phyloP scores from a whole-genome alignment of 2,888 invertebrate genomes.

The Smittia aterrima region DNA sequence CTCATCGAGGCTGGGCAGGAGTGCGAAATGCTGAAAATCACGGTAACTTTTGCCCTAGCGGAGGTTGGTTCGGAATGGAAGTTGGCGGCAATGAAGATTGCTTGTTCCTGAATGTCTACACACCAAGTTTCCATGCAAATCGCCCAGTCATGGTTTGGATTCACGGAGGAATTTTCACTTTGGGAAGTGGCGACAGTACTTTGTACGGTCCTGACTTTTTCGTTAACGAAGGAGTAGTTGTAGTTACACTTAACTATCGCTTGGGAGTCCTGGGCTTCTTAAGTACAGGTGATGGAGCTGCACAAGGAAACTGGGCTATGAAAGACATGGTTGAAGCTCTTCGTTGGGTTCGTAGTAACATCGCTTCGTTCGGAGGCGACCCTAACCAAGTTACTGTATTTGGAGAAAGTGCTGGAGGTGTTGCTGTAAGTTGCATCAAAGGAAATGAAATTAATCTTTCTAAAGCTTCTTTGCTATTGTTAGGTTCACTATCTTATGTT shows the following conservation, averaged over 20 bases:
- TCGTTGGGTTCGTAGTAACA: slow-evolving; percentile 63
- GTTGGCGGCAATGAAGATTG: slow-evolving; percentile 43
- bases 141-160: slow-evolving; percentile 43
- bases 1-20: slow-evolving; percentile 42
- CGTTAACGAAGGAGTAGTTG: slow-evolving; percentile 41
- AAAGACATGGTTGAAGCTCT: slow-evolving; percentile 69
- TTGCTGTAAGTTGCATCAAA: slow-evolving; percentile 24
- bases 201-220: slow-evolving; percentile 43
- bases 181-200: slow-evolving; percentile 40
- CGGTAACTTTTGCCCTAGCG: slow-evolving; percentile 38
- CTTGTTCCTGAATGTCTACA: slow-evolving; percentile 43
- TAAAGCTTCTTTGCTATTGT: not conserved
- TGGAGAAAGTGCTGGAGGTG: slow-evolving; percentile 51
- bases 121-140: slow-evolving; percentile 33
- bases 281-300: slow-evolving; percentile 64
- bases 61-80: slow-evolving; percentile 17
- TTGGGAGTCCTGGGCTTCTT: slow-evolving; percentile 61
- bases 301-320: slow-evolving; percentile 69
- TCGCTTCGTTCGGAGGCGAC: slow-evolving; percentile 67
- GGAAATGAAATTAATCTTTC: not conserved
- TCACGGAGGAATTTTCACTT: slow-evolving; percentile 43
- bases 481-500: slow-evolving; percentile 42
- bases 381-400: slow-evolving; percentile 64
- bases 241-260: slow-evolving; percentile 43
- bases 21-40: slow-evolving; percentile 39